phyloP scores from a whole-genome alignment of 2,888 invertebrate genomes.

The Atrina japonica region DNA sequence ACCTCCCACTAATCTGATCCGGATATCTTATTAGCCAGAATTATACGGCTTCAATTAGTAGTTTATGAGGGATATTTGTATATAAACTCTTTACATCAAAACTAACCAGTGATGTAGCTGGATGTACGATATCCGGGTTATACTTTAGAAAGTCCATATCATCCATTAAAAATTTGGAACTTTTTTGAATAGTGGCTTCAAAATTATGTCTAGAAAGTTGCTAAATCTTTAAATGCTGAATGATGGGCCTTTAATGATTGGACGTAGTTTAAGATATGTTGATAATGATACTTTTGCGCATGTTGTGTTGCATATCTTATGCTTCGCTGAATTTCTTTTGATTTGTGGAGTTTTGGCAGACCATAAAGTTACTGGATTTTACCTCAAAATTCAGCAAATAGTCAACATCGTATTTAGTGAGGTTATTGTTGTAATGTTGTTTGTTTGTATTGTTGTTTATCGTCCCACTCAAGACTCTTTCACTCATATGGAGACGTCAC shows the following conservation, averaged over 20 bases:
- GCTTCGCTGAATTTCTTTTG: slow-evolving; percentile 9
- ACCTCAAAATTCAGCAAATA: slow-evolving; percentile 10
- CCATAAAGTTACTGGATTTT: slow-evolving; percentile 20
- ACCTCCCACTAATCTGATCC: neutral
- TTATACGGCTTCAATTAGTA: slow-evolving; percentile 22
- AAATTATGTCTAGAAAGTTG: neutral
- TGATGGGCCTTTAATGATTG: neutral
- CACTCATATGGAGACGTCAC: too few relatives aligned
- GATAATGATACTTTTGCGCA: neutral
- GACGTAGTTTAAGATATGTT: neutral
- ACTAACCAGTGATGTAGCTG: slow-evolving; percentile 7
- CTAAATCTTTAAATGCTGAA: neutral
- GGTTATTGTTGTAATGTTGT: neutral
- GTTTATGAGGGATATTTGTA: slow-evolving; percentile 23
- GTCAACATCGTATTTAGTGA: neutral
- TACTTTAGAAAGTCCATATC: slow-evolving; percentile 23
- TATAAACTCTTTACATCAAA: slow-evolving; percentile 31
- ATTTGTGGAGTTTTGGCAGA: slow-evolving; percentile 11
- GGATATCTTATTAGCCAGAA: slow-evolving; percentile 22
- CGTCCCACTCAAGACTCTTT: too few relatives aligned
- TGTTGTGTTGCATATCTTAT: neutral
- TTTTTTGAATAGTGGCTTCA: slow-evolving; percentile 5
- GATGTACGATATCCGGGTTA: neutral
- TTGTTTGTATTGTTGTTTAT: too few relatives aligned
- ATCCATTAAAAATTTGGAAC: neutral